Conservation (phyloP, 64 coral and sea anemone genomes). For the Montipora sp. region DNA sequence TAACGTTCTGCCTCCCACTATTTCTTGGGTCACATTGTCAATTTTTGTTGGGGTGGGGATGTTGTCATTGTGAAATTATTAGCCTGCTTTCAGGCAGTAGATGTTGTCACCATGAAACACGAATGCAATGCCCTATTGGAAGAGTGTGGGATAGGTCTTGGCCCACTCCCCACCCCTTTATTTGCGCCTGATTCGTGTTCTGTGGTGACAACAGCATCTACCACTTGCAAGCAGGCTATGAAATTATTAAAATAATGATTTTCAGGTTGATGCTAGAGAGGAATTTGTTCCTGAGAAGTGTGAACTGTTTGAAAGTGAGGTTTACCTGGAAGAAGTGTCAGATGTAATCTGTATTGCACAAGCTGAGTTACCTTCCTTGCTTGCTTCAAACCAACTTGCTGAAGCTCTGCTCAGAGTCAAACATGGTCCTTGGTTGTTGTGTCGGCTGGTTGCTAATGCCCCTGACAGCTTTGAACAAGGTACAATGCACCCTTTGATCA, state of each 20-base stretch:
- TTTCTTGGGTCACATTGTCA: no score
- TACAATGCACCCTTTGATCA: conserved; percentile 10
- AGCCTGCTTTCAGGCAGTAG: no score
- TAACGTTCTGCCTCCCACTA: no score
- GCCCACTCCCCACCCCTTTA: no score
- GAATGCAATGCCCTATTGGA: no score
- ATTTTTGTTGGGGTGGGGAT: no score
- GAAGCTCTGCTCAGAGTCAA: conserved; percentile 88
- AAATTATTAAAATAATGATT: neutral
- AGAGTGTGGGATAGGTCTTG: no score
- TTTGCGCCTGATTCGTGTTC: no score
- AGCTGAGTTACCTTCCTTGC: conserved; percentile 85
- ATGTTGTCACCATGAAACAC: no score
- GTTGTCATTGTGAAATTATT: no score
- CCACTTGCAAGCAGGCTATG: no score
- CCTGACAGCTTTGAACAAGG: conserved; percentile 98
- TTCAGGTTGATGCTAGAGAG: conserved; percentile 77
- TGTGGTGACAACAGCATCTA: no score
- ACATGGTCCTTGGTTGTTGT: conserved; percentile 94
- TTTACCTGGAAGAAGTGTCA: conserved; percentile 93
- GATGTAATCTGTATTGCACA: conserved; percentile 97
- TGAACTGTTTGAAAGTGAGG: conserved; percentile 97
- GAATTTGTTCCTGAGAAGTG: conserved; percentile 93
- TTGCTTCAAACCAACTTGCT: conserved; percentile 83
- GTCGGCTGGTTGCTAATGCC: conserved; percentile 86